phyloP scores from a whole-genome alignment of 2,888 invertebrate genomes.

The Cremastobaeus sp. region DNA sequence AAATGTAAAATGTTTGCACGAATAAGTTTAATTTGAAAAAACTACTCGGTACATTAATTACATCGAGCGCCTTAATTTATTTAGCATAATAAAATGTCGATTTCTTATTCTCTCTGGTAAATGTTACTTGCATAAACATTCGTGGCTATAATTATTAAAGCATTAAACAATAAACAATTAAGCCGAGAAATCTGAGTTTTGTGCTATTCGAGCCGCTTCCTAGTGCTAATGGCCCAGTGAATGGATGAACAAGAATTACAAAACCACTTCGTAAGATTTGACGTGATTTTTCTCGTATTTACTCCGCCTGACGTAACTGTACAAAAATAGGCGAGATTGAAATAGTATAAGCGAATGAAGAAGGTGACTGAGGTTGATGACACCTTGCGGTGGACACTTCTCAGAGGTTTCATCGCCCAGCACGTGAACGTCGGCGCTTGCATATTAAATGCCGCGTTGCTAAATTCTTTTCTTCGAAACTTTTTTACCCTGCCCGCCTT shows the following conservation, averaged over 20 bases:
- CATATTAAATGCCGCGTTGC: conserved; percentile 46
- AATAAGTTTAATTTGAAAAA: too few species aligned
- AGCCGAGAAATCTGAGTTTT: neutral
- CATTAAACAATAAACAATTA: conserved; percentile 9
- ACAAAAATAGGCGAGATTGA: conserved; percentile 37
- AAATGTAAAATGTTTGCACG: too few species aligned
- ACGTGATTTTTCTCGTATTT: conserved; percentile 20
- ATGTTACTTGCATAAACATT: too few species aligned
- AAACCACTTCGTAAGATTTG: conserved; percentile 17
- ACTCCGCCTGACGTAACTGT: conserved; percentile 24
- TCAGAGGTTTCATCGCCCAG: conserved; percentile 48
- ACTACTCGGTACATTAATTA: too few species aligned
- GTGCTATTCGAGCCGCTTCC: neutral
- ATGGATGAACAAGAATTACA: conserved; percentile 15
- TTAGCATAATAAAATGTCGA: too few species aligned
- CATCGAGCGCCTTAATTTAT: too few species aligned
- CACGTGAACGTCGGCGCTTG: conserved; percentile 44
- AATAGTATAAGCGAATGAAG: conserved; percentile 42
- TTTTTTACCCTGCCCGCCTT: conserved; percentile 29
- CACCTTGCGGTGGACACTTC: conserved; percentile 54
- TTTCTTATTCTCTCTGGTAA: too few species aligned
- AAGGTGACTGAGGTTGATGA: conserved; percentile 59
- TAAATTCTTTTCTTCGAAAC: conserved; percentile 50
- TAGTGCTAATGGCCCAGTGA: conserved; percentile 12
- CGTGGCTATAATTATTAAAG: too few species aligned